Percentiles rank a stretch among this genome's conserved stretches.
phyloP scores from a whole-genome alignment of 1,140 invertebrate species.

The Hyles vespertilio region DNA sequence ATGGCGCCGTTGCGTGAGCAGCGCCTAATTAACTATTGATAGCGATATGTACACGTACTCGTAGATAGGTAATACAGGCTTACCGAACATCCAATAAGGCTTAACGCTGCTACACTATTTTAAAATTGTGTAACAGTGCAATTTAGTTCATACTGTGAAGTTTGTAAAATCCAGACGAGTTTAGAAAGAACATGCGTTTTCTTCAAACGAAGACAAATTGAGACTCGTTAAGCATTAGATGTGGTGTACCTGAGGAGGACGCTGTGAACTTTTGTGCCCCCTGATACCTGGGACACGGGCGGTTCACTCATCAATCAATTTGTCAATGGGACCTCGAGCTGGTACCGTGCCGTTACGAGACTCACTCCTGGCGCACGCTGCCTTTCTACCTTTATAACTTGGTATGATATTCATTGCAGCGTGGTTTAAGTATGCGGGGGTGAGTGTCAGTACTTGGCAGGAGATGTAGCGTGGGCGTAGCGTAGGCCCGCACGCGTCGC shows the following conservation, averaged over 20 bases:
- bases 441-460: neutral
- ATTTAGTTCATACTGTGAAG: too few species aligned
- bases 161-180: too few species aligned
- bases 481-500: neutral
- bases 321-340: slow-evolving; percentile 51
- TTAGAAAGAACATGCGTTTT: too few species aligned
- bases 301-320: slow-evolving; percentile 48
- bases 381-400: neutral
- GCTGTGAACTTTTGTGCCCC: neutral
- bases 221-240: too few species aligned
- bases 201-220: too few species aligned
- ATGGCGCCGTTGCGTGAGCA: too few species aligned
- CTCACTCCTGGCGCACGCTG: neutral
- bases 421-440: neutral
- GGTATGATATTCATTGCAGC: neutral
- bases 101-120: too few species aligned
- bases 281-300: neutral
- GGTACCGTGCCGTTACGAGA: slow-evolving; percentile 27
- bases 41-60: too few species aligned
- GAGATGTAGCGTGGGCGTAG: neutral
- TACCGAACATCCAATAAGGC: too few species aligned
- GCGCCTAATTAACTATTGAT: too few species aligned
- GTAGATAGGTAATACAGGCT: too few species aligned
- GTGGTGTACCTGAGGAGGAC: neutral
- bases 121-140: too few species aligned